Conservation (phyloP, 2,888 invertebrate species). For the Arge pagana region DNA sequence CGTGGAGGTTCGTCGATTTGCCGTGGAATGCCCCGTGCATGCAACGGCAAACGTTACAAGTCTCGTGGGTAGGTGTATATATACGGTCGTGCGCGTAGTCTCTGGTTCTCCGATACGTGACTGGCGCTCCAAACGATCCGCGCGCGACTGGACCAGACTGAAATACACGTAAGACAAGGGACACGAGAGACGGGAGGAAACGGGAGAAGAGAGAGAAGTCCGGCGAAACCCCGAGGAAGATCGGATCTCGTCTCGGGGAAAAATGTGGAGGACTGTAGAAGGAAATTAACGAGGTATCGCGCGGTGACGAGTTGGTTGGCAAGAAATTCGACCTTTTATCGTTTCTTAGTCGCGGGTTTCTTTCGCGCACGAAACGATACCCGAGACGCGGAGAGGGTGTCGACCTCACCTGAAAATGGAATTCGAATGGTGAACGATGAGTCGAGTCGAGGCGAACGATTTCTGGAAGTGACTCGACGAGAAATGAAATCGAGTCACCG, state of each 20-base stretch:
- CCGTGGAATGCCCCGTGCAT: no score
- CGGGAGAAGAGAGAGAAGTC: neutral
- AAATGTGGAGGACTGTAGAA: constrained; percentile 16
- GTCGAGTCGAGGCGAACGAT: no score
- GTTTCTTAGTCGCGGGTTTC: neutral
- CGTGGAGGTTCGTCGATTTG: no score
- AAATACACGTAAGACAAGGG: neutral
- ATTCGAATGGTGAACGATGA: no score
- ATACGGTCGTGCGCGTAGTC: neutral
- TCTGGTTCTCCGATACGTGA: constrained; percentile 14
- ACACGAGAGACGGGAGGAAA: neutral
- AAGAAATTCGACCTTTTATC: constrained; percentile 9
- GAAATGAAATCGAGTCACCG: no score
- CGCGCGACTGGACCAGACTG: constrained; percentile 20
- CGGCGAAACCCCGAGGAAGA: neutral
- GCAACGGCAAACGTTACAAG: no score
- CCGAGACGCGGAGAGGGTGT: no score
- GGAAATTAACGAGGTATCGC: constrained; percentile 11
- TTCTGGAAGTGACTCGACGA: no score
- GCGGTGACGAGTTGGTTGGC: constrained; percentile 3
- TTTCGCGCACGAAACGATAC: no score
- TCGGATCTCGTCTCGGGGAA: neutral
- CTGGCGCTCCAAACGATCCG: constrained; percentile 16
- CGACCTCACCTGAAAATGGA: no score
- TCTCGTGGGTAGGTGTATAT: no score